Evolutionary conservation across 2,113 vertebrate genomes (phyloP), one percentile per base, ranked within the genome.

Genomic region (Toxotes chatareus): DNA sequence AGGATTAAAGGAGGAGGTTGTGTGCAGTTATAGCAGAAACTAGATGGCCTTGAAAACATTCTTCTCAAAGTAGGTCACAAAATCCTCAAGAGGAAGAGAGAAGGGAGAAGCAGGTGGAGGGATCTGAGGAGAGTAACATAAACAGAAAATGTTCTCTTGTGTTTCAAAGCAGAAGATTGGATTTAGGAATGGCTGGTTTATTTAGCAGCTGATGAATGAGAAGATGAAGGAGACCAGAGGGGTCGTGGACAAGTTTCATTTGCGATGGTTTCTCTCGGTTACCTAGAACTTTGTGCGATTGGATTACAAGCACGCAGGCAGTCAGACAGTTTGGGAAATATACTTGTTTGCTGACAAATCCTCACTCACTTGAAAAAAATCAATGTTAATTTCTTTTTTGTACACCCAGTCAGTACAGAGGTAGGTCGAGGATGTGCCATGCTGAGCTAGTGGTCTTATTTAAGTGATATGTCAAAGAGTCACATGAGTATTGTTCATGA

Each of bases 51-150:
- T 40, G 23, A 63, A 51, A 38, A n/a, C 44, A 51, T 57, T 83
- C 66, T 49, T 23, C 57, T 73, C 12, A 46, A 79, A 81, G 66
- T 88, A 70, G 71, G 80, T 82, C 40, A 59, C 56, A 12, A 73
- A 82, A 83, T 70, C 55, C 62, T 71, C 47, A n/a, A 49, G 53
- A 82, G 42, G 38, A 78, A 68, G 27, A 67, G 9, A 49, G 57
- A 59, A 60, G 27, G 17, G 31, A 63, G 73, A 74, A 69, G 42
- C 23, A 63, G 59, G 72, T 83, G 72, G 49, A 56, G 47, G 21
- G 13, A n/a, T 53, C 36, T 4, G 5, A 79, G 13, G 16, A 63
- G 68, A 44, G 51, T 64, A 46, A 11, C 16, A 31, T 60, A 49
- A 75, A 63, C 51, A 55, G 19, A 51, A 21, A 17, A 60, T 36